phyloP scores from a whole-genome alignment of 2,888 invertebrate species.

The Scelioninae gen. 2 region DNA sequence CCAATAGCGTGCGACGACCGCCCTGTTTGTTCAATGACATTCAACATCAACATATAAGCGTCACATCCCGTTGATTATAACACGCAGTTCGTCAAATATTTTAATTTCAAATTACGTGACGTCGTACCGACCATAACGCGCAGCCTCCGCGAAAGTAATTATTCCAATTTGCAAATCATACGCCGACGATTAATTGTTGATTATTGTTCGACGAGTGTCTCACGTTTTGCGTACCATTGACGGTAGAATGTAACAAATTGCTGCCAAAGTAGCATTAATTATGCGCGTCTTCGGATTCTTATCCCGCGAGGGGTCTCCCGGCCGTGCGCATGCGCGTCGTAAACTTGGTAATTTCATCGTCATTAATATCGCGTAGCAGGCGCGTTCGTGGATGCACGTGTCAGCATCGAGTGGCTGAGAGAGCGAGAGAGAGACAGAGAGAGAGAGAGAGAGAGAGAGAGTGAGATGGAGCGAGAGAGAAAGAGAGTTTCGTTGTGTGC shows the following conservation, averaged over 20 bases:
- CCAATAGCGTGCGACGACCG: no score
- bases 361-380: constrained; percentile 50
- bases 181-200: constrained; percentile 8
- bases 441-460: neutral
- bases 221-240: neutral
- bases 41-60: no score
- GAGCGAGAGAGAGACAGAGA: neutral
- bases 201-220: neutral
- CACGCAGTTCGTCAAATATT: no score
- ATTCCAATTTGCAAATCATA: neutral
- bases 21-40: no score
- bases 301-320: constrained; percentile 15
- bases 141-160: no score
- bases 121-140: no score
- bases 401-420: constrained; percentile 43
- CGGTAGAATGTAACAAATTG: constrained; percentile 33
- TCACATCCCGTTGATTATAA: no score
- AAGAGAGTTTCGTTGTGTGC: constrained; percentile 63
- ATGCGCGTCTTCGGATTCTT: constrained; percentile 39
- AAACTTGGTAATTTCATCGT: constrained; percentile 55
- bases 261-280: constrained; percentile 37
- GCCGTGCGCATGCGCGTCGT: constrained; percentile 41
- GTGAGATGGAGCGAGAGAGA: neutral
- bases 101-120: no score
- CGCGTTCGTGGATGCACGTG: constrained; percentile 44